Evolutionary conservation across 2,113 vertebrate species (phyloP).

Genomic region (Spilogale gracilis): DNA sequence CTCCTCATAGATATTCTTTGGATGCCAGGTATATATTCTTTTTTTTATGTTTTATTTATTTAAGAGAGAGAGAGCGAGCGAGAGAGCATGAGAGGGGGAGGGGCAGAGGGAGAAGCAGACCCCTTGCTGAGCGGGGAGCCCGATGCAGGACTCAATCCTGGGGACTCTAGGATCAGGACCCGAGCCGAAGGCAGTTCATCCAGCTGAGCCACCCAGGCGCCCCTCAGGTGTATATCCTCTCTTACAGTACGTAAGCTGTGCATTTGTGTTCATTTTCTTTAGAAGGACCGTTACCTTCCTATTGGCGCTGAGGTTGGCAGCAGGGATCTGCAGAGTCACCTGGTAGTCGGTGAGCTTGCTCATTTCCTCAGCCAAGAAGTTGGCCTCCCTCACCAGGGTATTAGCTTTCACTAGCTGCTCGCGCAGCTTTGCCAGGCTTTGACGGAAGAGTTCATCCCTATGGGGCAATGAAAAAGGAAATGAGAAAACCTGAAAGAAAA

Average conservation of each 20-base stretch:
- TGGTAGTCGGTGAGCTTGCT: slow-evolving; percentile 97
- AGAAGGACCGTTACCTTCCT: slow-evolving; percentile 91
- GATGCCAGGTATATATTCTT: not conserved
- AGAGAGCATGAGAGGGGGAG: too few relatives aligned
- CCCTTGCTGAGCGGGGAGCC: too few relatives aligned
- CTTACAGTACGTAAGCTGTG: fast-evolving
- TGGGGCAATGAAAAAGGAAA: slow-evolving; percentile 73
- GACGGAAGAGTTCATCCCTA: slow-evolving; percentile 98
- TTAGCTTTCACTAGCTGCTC: slow-evolving; percentile 98
- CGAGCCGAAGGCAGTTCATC: too few relatives aligned
- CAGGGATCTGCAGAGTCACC: slow-evolving; percentile 98
- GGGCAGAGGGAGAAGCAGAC: too few relatives aligned
- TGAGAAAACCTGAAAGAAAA: slow-evolving; percentile 54
- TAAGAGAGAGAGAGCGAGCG: too few relatives aligned
- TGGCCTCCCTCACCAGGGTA: slow-evolving; percentile 97
- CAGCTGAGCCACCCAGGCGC: too few relatives aligned
- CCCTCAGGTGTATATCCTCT: not conserved
- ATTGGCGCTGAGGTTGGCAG: slow-evolving; percentile 98
- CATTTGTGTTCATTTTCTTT: not conserved
- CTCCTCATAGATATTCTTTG: not conserved
- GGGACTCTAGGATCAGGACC: too few relatives aligned
- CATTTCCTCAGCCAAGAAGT: slow-evolving; percentile 98
- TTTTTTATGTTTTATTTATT: not conserved
- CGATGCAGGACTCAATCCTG: too few relatives aligned
- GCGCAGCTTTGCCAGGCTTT: slow-evolving; percentile 95